phyloP scores from a whole-genome alignment of 1,140 invertebrate species.

The Theocolax elegans region DNA sequence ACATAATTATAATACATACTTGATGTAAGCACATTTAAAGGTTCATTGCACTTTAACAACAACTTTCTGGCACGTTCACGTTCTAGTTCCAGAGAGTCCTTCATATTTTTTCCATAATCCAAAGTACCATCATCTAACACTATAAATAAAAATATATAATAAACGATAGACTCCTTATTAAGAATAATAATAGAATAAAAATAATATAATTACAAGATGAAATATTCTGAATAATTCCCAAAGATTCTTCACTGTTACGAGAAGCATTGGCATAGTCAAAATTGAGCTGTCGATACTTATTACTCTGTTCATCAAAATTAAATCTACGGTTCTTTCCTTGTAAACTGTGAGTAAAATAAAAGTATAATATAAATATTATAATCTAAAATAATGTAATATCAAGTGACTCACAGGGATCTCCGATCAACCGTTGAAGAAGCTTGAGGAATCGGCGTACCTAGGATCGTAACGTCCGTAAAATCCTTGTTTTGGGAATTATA shows the following conservation, averaged over 20 bases:
- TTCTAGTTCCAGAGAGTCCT: conserved; percentile 42
- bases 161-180: not conserved
- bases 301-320: not conserved
- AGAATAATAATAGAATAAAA: not conserved
- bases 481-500: conserved; percentile 17
- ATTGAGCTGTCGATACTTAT: conserved; percentile 34
- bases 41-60: conserved; percentile 50
- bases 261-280: conserved; percentile 29
- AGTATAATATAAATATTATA: not conserved
- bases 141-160: conserved; percentile 34
- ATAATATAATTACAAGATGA: conserved; percentile 48
- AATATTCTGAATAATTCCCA: conserved; percentile 54
- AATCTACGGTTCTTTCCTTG: conserved; percentile 27
- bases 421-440: conserved; percentile 58
- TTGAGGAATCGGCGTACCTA: conserved; percentile 55
- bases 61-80: conserved; percentile 53
- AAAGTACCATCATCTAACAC: conserved; percentile 42
- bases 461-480: conserved; percentile 50
- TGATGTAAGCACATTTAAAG: conserved; percentile 1
- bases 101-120: conserved; percentile 36
- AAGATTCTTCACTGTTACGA: conserved; percentile 39
- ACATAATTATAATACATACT: conserved; percentile 21
- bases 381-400: not conserved
- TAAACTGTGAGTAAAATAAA: conserved; percentile 28
- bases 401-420: conserved; percentile 45